These are phyloP conservation scores for Apteryx mantelli DNA, from an alignment of 2,113 vertebrate species.

Conservation along the genomic window DNA sequence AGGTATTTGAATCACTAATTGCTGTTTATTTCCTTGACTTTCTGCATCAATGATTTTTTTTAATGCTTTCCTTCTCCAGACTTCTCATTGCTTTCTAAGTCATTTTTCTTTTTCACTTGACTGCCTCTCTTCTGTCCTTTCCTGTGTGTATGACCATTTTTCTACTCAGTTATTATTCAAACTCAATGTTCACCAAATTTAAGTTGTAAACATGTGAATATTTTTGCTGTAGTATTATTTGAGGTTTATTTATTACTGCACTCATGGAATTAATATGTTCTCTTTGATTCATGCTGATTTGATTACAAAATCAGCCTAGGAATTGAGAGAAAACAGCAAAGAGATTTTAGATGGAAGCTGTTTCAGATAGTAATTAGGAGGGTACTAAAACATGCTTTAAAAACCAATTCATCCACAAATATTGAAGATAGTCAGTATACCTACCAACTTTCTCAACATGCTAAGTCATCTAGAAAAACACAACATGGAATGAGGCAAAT, in stretches of 20 bases:
- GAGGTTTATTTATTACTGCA: background rate
- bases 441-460: background rate
- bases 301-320: background rate
- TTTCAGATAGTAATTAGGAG: background rate
- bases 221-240: constrained; percentile 25
- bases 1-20: constrained; percentile 61
- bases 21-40: constrained; percentile 35
- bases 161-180: background rate
- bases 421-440: background rate
- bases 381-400: background rate
- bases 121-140: background rate
- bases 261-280: background rate
- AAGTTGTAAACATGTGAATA: background rate
- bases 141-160: background rate
- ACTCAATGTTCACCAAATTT: background rate
- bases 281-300: background rate
- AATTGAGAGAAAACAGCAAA: background rate
- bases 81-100: background rate
- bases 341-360: background rate
- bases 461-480: background rate
- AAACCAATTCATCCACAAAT: background rate
- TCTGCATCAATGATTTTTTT: background rate
- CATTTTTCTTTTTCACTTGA: constrained; percentile 3
- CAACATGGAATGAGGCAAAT: background rate
- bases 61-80: background rate